A percentile compares a stretch with the other conserved stretches of the same genome.
phyloP scores from a whole-genome alignment of 2,797 vertebrate genomes.

The Crypturellus tataupa region DNA sequence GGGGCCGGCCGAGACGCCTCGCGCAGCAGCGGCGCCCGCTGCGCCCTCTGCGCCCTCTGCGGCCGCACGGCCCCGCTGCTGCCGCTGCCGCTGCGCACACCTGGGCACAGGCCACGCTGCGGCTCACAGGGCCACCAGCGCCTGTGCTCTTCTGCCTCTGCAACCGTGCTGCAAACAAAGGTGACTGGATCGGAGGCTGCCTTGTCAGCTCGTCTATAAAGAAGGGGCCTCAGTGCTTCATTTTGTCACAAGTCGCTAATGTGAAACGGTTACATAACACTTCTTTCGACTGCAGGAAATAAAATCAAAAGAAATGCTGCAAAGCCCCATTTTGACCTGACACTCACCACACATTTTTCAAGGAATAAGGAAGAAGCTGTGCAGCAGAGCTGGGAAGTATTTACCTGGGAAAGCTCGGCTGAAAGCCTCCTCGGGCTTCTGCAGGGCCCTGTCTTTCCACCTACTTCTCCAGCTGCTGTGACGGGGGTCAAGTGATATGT shows the following conservation, averaged over 20 bases:
- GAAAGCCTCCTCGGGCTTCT: background rate
- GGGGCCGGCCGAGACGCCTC: too few relatives aligned
- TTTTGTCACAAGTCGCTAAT: accelerated
- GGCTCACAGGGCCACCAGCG: accelerated
- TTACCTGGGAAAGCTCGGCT: background rate
- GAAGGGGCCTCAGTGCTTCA: background rate
- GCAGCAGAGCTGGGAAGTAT: background rate
- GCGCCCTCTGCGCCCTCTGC: too few relatives aligned
- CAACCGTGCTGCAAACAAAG: background rate
- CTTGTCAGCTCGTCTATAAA: background rate
- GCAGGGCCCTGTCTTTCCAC: conserved; percentile 13
- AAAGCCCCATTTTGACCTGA: background rate
- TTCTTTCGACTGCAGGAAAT: background rate
- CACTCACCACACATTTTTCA: background rate
- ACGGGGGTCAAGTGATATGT: conserved; percentile 78
- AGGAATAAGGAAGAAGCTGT: background rate
- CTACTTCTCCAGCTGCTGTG: conserved; percentile 58
- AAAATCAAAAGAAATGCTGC: background rate
- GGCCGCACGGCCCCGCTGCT: too few relatives aligned
- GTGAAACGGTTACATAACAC: accelerated
- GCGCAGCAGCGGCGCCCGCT: too few relatives aligned
- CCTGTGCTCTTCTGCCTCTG: background rate
- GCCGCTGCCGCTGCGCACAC: too few relatives aligned
- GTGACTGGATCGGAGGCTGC: accelerated
- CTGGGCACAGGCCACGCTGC: too few relatives aligned